phyloP scores from a whole-genome alignment of 2,797 vertebrate species.

The Rhadinocentrus ornatus region DNA sequence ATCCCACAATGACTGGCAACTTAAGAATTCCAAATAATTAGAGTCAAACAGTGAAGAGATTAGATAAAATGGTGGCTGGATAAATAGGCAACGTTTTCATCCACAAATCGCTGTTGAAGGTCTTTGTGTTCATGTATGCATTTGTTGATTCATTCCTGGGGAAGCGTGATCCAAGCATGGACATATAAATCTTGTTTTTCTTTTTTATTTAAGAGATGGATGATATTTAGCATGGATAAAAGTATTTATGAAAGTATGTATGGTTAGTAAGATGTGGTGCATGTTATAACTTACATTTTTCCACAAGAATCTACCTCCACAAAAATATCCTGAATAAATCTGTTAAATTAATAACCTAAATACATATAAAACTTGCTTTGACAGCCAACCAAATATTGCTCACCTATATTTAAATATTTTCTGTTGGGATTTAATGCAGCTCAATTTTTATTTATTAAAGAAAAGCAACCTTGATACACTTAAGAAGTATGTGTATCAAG shows the following conservation, averaged over 20 bases:
- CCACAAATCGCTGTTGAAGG: slow-evolving; percentile 13
- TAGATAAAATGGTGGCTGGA: slow-evolving; percentile 25
- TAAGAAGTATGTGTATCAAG: neutral
- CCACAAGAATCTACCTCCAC: neutral
- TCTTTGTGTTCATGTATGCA: neutral
- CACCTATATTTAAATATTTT: slow-evolving; percentile 12
- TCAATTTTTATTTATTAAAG: neutral
- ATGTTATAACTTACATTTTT: neutral
- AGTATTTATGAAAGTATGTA: neutral
- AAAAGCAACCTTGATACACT: neutral
- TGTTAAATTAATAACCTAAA: neutral
- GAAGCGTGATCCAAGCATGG: neutral
- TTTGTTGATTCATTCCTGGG: neutral
- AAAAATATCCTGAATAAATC: neutral
- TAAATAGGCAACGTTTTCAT: slow-evolving; percentile 27
- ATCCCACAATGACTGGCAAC: slow-evolving; percentile 37
- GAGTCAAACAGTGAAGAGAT: slow-evolving; percentile 40
- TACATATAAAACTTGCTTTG: neutral
- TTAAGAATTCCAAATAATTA: slow-evolving; percentile 55
- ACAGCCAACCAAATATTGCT: neutral
- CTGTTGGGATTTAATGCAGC: neutral
- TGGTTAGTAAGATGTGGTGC: neutral
- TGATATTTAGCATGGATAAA: neutral
- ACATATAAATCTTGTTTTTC: neutral
- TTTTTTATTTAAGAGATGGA: neutral